A percentile compares a stretch with the other conserved stretches of the same genome.
These are phyloP conservation scores for Lophius americanus DNA, from an alignment of 2,797 vertebrate genomes.

Conservation along the genomic window DNA sequence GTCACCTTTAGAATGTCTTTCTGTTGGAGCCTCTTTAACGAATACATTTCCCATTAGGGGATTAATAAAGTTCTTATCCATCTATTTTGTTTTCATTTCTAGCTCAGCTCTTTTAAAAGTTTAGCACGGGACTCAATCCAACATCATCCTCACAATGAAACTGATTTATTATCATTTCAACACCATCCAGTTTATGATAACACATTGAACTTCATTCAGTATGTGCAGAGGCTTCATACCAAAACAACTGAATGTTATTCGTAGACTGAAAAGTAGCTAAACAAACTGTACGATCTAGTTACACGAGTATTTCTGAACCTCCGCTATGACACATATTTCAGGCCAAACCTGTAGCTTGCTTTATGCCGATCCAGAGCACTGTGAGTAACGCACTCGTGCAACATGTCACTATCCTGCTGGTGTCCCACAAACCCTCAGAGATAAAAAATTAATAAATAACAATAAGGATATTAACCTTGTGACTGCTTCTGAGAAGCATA, in stretches of 20 bases:
- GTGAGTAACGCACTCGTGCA: constrained; percentile 33
- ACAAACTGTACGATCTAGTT: neutral
- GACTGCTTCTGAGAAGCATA: neutral
- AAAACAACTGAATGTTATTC: neutral
- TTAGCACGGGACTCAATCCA: neutral
- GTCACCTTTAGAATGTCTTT: too few relatives aligned
- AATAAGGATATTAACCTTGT: neutral
- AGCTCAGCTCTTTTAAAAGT: neutral
- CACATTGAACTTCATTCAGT: neutral
- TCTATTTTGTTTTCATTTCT: too few relatives aligned
- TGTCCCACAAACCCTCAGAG: neutral
- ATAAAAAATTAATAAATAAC: constrained; percentile 9
- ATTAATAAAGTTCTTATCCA: too few relatives aligned
- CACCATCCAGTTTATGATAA: too few relatives aligned
- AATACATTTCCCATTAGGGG: too few relatives aligned
- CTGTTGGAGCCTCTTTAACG: too few relatives aligned
- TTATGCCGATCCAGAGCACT: constrained; percentile 29
- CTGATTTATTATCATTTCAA: too few relatives aligned
- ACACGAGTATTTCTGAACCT: constrained; percentile 20
- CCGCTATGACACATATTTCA: constrained; percentile 41
- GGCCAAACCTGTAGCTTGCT: constrained; percentile 36
- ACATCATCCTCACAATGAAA: neutral
- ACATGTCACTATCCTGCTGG: constrained; percentile 28
- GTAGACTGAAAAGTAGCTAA: neutral
- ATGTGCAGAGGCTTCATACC: neutral